Evolutionary conservation across 2,113 vertebrate genomes (phyloP).

Genomic region (Callaeas wilsoni): DNA sequence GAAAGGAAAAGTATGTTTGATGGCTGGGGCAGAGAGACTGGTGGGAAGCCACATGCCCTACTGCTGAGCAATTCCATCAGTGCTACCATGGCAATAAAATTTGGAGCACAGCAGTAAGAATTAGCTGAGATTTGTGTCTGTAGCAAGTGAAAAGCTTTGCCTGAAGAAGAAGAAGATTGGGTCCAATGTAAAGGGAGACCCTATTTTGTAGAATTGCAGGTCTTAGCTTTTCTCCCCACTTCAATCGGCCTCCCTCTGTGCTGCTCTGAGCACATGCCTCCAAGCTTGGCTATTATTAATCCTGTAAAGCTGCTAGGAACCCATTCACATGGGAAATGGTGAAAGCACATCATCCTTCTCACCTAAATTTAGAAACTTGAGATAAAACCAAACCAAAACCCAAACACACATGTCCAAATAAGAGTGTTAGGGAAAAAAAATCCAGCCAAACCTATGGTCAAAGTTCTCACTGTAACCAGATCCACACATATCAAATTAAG

Average conservation of each 20-base stretch:
- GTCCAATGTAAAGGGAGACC: neutral
- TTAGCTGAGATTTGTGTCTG: neutral
- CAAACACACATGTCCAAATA: neutral
- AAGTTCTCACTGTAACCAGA: neutral
- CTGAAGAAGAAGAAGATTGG: neutral
- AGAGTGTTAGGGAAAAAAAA: neutral
- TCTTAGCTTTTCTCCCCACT: neutral
- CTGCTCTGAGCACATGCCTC: neutral
- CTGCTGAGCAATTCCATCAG: neutral
- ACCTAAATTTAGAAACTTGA: neutral
- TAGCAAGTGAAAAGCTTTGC: neutral
- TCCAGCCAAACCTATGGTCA: neutral
- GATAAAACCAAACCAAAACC: neutral
- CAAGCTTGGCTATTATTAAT: neutral
- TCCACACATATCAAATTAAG: neutral
- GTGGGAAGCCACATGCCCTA: neutral
- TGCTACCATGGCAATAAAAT: neutral
- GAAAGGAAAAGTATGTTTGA: neutral
- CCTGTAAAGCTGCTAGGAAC: neutral
- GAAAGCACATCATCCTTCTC: neutral
- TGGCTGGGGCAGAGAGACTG: neutral
- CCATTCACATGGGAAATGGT: neutral
- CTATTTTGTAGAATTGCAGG: slow-evolving; percentile 7
- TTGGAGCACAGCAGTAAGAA: neutral
- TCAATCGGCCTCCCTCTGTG: neutral